Percentiles rank a stretch among this genome's conserved stretches.
Evolutionary conservation across 1,140 invertebrate species (phyloP).

Genomic region (Drosophila lini): DNA sequence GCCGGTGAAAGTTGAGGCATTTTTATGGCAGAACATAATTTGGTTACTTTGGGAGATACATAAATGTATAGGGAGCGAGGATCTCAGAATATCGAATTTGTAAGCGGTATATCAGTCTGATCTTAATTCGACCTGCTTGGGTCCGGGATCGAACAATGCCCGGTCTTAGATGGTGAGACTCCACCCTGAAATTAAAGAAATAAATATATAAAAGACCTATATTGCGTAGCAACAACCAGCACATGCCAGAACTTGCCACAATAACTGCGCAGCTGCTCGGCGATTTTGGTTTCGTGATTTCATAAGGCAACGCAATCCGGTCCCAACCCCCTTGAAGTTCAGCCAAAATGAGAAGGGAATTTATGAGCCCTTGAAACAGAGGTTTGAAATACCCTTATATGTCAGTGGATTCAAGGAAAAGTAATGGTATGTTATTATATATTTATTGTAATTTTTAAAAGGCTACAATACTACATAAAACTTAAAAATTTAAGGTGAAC

Average conservation of each 20-base stretch:
- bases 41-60: constrained; percentile 1
- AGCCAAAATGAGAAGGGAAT: background rate
- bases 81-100: constrained; percentile 9
- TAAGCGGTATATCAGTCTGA: constrained; percentile 6
- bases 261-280: constrained; percentile 65
- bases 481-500: background rate
- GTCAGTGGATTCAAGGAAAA: background rate
- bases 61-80: constrained; percentile 5
- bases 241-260: constrained; percentile 67
- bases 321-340: constrained; percentile 14
- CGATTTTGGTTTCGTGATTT: constrained; percentile 41
- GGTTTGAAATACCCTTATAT: background rate
- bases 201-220: constrained; percentile 21
- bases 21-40: constrained; percentile 67
- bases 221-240: constrained; percentile 56
- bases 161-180: constrained; percentile 9
- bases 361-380: background rate
- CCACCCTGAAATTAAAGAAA: constrained; percentile 10
- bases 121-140: constrained; percentile 22
- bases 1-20: constrained; percentile 76
- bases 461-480: background rate
- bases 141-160: constrained; percentile 24
- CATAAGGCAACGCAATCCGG: constrained; percentile 49
- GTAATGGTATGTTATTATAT: no score
- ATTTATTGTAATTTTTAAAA: background rate